Base-by-base conservation (phyloP, 2,797 vertebrate species). In the Sebastes aleutianus region DNA sequence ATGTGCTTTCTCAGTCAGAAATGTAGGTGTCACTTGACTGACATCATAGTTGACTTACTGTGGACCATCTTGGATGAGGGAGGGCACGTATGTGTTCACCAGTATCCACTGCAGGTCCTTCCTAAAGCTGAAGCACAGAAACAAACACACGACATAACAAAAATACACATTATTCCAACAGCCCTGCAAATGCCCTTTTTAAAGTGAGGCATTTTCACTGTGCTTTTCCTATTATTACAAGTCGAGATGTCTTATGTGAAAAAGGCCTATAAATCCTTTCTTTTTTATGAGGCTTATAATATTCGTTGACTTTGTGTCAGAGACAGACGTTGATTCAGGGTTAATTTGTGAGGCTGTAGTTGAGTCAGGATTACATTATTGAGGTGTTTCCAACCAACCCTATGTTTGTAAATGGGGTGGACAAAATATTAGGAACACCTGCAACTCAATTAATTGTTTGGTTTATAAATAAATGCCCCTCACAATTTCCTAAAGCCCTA, bases 11-110 rank as follows among this genome's bases (percentile, higher is more conserved):
- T 29, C 27, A 31, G 16, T n/a, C n/a, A 4, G 0, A 68, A 69
- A 29, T 54, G 12, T 53, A 13, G 14, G 26, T 74, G 31, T 70
- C 32, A 8, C 20, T 3, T 29, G 32, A 72, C 20, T 27, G 8
- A 63, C 14, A 16, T 22, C 24, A 12, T 2, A 26, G 27, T 57
- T 26, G 27, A 97, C 97, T 91, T 92, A 99, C 97, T 98, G 97
- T 59, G 97, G 97, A 20, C 97, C 97, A 73, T 99, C 96, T 86
- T 99, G 97, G 90, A 99, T 98, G 78, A 97, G 91, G 2, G 97
- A 98, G 3, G 97, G 97, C 74, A 98, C 94, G 2, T 97, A 96
- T 0, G 91, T 93, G 93, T 97, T 97, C 78, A 96, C 96, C 29
- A 99, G 94, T 47, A 97, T 91, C 97, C 97, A 98, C 69, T 95